Evolutionary conservation across 2,797 vertebrate species (phyloP).

Genomic region (Amblyraja radiata): DNA sequence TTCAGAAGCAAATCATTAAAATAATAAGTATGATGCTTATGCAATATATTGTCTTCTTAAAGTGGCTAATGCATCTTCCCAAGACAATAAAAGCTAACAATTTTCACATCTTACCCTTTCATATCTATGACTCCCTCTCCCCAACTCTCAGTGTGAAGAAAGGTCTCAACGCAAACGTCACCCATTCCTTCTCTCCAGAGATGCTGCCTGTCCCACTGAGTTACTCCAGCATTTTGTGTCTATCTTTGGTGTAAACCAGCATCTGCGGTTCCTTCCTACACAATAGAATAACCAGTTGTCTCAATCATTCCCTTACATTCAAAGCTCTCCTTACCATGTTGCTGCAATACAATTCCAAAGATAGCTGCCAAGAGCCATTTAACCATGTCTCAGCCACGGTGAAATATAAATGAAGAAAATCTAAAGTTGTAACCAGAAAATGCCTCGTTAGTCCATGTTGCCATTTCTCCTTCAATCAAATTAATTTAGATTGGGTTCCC

Average conservation of each 20-base stretch:
- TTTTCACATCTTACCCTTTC: no score
- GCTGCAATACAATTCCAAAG: not conserved
- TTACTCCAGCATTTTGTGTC: no score
- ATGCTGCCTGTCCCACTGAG: no score
- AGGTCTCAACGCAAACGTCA: no score
- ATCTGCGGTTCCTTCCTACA: not conserved
- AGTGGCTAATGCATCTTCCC: not conserved
- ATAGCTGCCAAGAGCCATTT: not conserved
- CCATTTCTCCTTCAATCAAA: not conserved
- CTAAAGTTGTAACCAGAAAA: not conserved
- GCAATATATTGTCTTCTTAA: no score
- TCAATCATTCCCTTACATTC: no score
- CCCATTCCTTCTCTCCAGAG: no score
- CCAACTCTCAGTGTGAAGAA: no score
- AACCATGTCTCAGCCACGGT: not conserved
- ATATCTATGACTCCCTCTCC: no score
- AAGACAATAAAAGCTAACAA: not conserved
- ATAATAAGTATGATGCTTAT: not conserved
- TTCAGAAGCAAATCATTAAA: not conserved
- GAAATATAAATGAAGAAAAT: not conserved
- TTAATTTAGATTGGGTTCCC: not conserved
- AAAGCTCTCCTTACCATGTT: no score
- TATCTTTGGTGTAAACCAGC: no score
- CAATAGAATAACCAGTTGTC: not conserved
- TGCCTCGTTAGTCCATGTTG: not conserved